phyloP scores from a whole-genome alignment of 2,113 vertebrate genomes.

The Scomber japonicus region DNA sequence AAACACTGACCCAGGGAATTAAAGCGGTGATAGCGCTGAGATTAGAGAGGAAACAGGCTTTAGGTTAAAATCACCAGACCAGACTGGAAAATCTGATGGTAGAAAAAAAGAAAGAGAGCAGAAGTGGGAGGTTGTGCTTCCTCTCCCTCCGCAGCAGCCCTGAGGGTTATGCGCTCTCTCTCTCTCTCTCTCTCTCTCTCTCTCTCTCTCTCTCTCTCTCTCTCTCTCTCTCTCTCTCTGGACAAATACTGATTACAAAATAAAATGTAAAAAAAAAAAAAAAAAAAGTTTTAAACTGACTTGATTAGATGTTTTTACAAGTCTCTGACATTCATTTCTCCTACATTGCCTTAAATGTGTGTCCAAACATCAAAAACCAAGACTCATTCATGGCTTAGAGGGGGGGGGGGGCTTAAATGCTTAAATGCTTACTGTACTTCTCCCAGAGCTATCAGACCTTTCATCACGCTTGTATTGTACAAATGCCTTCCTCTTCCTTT shows the following conservation, averaged over 20 bases:
- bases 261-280: not conserved
- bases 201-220: too few species aligned
- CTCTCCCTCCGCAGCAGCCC: too few species aligned
- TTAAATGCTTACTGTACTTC: slow-evolving; percentile 14
- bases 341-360: not conserved
- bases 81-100: not conserved
- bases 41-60: slow-evolving; percentile 14
- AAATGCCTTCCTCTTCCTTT: slow-evolving; percentile 65
- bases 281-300: not conserved
- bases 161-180: not conserved
- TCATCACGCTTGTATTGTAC: slow-evolving; percentile 60
- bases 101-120: not conserved
- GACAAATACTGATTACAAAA: not conserved
- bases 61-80: slow-evolving; percentile 7
- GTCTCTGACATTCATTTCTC: not conserved
- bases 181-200: too few species aligned
- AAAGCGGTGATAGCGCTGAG: not conserved
- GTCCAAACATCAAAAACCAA: not conserved
- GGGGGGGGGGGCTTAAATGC: not conserved
- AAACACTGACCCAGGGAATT: not conserved
- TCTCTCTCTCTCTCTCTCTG: not conserved
- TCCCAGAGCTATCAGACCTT: slow-evolving; percentile 50
- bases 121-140: not conserved
- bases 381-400: slow-evolving; percentile 39
- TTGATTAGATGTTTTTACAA: not conserved